Conservation (phyloP, 2,113 vertebrate species). For the Centropus unirufus region DNA sequence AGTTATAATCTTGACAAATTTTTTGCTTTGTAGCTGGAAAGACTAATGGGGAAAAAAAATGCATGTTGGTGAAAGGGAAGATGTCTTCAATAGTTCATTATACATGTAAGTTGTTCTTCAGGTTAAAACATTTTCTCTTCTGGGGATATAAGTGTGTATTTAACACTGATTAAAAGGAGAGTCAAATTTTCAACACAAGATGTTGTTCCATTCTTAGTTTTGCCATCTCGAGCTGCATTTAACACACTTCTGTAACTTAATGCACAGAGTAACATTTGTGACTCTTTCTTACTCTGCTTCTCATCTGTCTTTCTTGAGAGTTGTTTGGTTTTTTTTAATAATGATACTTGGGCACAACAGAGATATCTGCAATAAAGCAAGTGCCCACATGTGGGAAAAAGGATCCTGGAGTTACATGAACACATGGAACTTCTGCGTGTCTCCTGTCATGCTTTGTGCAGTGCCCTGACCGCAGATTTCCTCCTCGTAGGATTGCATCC, state of each 20-base stretch:
- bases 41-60: not conserved
- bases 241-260: not conserved
- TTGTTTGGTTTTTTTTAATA: not conserved
- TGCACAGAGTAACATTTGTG: not conserved
- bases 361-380: not conserved
- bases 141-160: not conserved
- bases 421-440: not conserved
- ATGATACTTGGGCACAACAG: not conserved
- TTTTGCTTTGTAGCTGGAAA: not conserved
- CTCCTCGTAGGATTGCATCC: not conserved
- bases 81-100: not conserved
- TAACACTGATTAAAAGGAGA: constrained; percentile 4
- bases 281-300: not conserved
- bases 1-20: not conserved
- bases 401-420: not conserved
- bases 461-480: not conserved
- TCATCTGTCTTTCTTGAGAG: not conserved
- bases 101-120: not conserved
- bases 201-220: constrained; percentile 1
- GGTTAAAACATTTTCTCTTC: constrained; percentile 14
- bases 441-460: not conserved
- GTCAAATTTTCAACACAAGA: not conserved
- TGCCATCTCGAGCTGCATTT: not conserved
- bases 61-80: not conserved
- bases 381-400: not conserved